Conservation (phyloP, 2,113 vertebrate species). For the Trochalopteron elliotii region DNA sequence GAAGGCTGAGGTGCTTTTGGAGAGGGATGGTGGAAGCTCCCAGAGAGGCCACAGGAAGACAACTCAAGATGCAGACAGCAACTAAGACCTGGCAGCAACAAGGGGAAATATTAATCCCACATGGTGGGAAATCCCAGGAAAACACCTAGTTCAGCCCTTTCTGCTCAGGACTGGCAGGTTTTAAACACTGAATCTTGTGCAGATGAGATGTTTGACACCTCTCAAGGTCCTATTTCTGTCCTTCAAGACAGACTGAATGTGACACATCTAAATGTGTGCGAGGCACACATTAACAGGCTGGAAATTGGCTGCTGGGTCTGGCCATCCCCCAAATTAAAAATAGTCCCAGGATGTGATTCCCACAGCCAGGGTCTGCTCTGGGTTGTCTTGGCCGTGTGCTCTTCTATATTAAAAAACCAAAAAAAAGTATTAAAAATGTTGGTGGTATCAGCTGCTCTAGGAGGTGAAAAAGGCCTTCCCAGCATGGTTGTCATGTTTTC, state of each 20-base stretch:
- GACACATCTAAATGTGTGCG: neutral
- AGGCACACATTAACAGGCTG: neutral
- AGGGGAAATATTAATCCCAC: too few relatives aligned
- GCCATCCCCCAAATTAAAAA: neutral
- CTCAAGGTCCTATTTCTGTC: neutral
- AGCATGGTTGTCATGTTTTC: neutral
- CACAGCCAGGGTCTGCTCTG: neutral
- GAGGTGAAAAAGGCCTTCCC: neutral
- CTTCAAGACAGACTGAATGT: neutral
- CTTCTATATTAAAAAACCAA: neutral
- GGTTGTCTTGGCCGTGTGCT: neutral
- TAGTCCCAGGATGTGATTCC: neutral
- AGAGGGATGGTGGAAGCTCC: neutral
- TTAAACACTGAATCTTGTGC: neutral
- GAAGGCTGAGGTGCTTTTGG: neutral
- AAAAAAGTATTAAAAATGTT: rapidly evolving
- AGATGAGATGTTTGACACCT: neutral
- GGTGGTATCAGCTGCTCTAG: neutral
- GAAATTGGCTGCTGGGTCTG: neutral
- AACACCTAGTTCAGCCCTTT: neutral
- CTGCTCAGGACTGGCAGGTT: neutral
- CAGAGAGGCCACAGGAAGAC: neutral
- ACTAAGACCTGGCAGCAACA: neutral
- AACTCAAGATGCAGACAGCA: neutral
- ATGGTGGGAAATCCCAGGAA: neutral